Evolutionary conservation across 2,888 invertebrate genomes (phyloP).

Genomic region (Tromatobia lineatoria): DNA sequence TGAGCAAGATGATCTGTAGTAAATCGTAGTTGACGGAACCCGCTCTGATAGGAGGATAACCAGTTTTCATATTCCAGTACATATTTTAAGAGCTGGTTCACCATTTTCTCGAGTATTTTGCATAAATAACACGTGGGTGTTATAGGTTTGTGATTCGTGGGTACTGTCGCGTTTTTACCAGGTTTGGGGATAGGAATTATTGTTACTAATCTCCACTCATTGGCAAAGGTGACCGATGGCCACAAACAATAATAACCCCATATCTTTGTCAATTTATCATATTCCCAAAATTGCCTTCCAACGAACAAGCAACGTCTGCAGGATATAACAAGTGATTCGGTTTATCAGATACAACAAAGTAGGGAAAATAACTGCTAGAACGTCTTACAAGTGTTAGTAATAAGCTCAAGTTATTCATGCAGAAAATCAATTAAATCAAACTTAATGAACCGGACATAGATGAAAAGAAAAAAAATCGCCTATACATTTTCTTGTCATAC

Average conservation of each 20-base stretch:
- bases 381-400: conserved; percentile 18
- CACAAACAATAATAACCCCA: conserved; percentile 27
- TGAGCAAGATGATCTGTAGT: no score
- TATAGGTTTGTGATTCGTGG: no score
- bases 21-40: no score
- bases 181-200: no score
- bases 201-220: neutral
- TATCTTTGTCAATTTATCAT: conserved; percentile 45
- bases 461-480: neutral
- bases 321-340: conserved; percentile 33
- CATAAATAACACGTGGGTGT: no score
- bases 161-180: no score
- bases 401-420: conserved; percentile 11
- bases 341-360: conserved; percentile 44
- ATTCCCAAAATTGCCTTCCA: conserved; percentile 12
- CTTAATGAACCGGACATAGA: conserved; percentile 34
- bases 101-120: no score
- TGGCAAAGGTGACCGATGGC: neutral
- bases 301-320: neutral
- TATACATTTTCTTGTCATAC: neutral
- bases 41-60: no score
- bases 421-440: conserved; percentile 28
- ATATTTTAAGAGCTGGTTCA: no score
- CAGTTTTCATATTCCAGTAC: no score
- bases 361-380: conserved; percentile 34